Evolutionary conservation across 2,113 vertebrate genomes (phyloP), one percentile per base, ranked within the genome.

Genomic region (Mormoops blainvillei): DNA sequence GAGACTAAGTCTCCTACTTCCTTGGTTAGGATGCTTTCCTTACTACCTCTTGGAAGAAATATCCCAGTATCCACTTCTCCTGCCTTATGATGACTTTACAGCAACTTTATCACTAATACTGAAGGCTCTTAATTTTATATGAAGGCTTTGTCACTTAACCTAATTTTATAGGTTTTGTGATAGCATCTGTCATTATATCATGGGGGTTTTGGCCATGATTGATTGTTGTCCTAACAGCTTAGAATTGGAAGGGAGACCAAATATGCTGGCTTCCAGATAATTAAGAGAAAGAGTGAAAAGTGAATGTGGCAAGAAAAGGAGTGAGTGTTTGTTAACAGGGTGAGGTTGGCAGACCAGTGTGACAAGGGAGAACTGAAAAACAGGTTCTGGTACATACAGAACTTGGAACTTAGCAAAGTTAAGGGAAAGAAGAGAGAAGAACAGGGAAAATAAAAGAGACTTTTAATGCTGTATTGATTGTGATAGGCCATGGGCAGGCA

Each of bases 241-340:
- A 84, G 43, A 50, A 24, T 71, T 95, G 43, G 38, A 95, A 94
- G 70, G 68, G 48, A 96, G 24, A n/a, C 18, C 10, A 4, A 77
- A 90, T 89, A 18, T 93, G 16, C 65, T 92, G 43, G 38, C 70
- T 96, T 45, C 76, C 70, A 90, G n/a, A 77, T 97, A 92, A 89
- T 95, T 92, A 95, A 45, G 38, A 91, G 38, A 22, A 92, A 90
- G 24, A 94, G 33, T 94, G 20, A 89, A 81, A 90, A 94, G 94
- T 83, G 56, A 94, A 90, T 2, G 6, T 58, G 58, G 31, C 54
- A 82, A 96, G 68, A 54, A 82, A 85, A 76, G 65, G 28, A 67
- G 56, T 84, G 50, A 84, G 24, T 4, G 18, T 56, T 92, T 89
- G 36, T 70, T 84, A 83, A 84, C 68, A 54, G 33, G 15, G 33